Percentiles rank a stretch among this genome's conserved stretches.
Evolutionary conservation across 2,888 invertebrate species (phyloP).

Genomic region (Eilema caniola): DNA sequence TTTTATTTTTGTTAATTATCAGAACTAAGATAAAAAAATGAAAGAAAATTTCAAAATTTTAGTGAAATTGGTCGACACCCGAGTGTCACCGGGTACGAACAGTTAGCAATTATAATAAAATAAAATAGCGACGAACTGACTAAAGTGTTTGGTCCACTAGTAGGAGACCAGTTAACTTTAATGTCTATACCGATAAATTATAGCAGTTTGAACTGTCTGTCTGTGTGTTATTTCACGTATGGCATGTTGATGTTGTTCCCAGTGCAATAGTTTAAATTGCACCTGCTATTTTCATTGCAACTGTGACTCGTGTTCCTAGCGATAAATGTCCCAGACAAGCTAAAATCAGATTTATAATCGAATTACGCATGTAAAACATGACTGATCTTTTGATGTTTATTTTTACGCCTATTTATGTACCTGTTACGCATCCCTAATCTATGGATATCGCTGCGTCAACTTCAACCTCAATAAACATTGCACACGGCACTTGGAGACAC

Average conservation of each 20-base stretch:
- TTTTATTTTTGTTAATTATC: too few species aligned
- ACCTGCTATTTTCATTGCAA: neutral
- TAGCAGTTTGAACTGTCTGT: neutral
- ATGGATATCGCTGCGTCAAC: too few species aligned
- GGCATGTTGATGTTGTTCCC: neutral
- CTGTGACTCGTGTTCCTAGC: conserved; percentile 4
- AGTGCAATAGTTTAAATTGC: neutral
- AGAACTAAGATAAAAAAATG: neutral
- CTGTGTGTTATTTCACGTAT: neutral
- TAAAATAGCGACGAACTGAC: too few species aligned
- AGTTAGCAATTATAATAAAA: neutral
- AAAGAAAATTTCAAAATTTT: neutral
- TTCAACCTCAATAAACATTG: too few species aligned
- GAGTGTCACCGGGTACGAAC: neutral
- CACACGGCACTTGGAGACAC: too few species aligned
- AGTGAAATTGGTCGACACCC: neutral
- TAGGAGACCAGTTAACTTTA: too few species aligned
- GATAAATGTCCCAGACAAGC: neutral
- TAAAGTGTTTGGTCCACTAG: too few species aligned
- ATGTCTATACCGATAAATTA: neutral
- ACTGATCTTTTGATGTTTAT: neutral
- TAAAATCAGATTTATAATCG: neutral
- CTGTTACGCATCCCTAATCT: too few species aligned
- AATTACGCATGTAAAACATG: conserved; percentile 2
- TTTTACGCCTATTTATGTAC: neutral